Conservation (phyloP, 2,113 vertebrate genomes). For the Seriola quinqueradiata region DNA sequence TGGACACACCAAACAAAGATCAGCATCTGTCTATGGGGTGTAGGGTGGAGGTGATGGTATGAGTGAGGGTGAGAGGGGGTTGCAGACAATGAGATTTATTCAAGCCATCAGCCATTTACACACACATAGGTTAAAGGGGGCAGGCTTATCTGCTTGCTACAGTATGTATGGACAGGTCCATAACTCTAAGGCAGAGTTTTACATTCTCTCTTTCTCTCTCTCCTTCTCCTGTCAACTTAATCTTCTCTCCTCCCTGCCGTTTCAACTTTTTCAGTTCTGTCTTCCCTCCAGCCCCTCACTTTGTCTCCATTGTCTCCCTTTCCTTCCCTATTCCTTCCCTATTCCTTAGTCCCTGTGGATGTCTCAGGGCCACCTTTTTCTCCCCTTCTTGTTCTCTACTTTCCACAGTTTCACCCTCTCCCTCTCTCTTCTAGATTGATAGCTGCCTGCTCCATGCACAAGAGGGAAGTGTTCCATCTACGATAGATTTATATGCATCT, state of each 20-base stretch:
- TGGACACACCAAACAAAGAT: slow-evolving; percentile 27
- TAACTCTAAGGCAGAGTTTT: slow-evolving; percentile 40
- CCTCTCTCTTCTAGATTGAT: slow-evolving; percentile 68
- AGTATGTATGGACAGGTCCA: slow-evolving; percentile 58
- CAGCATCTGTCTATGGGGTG: slow-evolving; percentile 8
- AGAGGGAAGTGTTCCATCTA: slow-evolving; percentile 69
- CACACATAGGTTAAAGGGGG: slow-evolving; percentile 29
- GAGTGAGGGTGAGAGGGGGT: background rate
- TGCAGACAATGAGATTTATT: slow-evolving; percentile 42
- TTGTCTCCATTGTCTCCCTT: slow-evolving; percentile 31
- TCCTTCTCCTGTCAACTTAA: slow-evolving; percentile 30
- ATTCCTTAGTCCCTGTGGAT: slow-evolving; percentile 45
- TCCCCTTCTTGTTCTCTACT: slow-evolving; percentile 27
- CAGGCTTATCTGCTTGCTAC: slow-evolving; percentile 50
- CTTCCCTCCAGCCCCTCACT: slow-evolving; percentile 27
- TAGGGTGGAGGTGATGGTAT: background rate
- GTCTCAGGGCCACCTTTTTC: slow-evolving; percentile 51
- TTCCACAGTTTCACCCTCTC: slow-evolving; percentile 34
- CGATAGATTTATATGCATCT: slow-evolving; percentile 64
- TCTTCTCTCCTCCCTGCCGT: slow-evolving; percentile 37
- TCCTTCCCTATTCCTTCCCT: slow-evolving; percentile 34
- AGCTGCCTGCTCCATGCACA: slow-evolving; percentile 60
- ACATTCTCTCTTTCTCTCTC: slow-evolving; percentile 22
- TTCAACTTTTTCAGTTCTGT: slow-evolving; percentile 35
- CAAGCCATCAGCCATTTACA: slow-evolving; percentile 27